Evolutionary conservation across 2,113 vertebrate species (phyloP).

Genomic region (Takifugu bimaculatus): DNA sequence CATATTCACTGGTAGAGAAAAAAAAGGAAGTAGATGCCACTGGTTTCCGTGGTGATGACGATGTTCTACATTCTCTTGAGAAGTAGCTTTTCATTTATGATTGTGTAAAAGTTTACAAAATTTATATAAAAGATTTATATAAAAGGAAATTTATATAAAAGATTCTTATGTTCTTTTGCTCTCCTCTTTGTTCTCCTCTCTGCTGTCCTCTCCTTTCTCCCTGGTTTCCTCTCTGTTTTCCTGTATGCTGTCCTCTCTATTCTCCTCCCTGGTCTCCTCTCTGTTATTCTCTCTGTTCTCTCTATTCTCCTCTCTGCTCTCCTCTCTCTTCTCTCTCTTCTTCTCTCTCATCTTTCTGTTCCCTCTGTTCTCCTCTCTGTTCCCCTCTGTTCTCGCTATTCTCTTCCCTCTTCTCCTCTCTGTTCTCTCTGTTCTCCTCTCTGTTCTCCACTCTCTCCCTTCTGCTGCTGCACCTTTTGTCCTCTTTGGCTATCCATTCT

Average conservation of each 20-base stretch:
- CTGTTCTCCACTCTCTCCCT: background rate
- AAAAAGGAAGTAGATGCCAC: too few species aligned
- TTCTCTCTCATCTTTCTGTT: constrained; percentile 18
- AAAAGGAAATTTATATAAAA: too few species aligned
- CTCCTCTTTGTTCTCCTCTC: too few species aligned
- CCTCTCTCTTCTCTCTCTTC: constrained; percentile 2
- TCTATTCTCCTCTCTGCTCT: too few species aligned
- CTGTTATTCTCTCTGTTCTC: too few species aligned
- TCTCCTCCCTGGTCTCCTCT: background rate
- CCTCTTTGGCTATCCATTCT: background rate
- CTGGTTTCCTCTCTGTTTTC: constrained; percentile 16
- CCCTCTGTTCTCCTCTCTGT: constrained; percentile 3
- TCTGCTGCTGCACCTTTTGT: background rate
- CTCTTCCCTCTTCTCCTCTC: background rate
- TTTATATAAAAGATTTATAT: background rate
- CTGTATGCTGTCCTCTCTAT: background rate
- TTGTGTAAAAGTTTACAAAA: too few species aligned
- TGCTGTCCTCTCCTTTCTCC: background rate
- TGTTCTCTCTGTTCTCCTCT: constrained; percentile 6
- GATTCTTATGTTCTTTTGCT: background rate
- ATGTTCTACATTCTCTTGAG: too few species aligned
- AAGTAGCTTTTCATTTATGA: too few species aligned
- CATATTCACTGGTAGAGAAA: too few species aligned
- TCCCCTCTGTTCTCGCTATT: background rate
- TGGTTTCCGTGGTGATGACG: too few species aligned